Evolutionary conservation across 2,888 invertebrate genomes (phyloP).

Genomic region (Ligdia adustata): DNA sequence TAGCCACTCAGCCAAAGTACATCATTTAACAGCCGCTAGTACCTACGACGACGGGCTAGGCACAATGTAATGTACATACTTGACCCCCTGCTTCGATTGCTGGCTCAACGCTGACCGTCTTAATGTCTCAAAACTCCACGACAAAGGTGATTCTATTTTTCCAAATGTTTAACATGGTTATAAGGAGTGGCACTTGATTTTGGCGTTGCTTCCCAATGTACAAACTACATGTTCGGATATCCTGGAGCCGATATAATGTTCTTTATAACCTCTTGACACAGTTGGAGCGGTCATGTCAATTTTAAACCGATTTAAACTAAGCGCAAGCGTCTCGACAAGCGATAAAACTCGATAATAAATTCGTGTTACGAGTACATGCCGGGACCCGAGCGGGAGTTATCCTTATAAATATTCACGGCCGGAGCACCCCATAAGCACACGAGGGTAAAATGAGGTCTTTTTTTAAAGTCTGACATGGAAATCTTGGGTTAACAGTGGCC

Average conservation of each 20-base stretch:
- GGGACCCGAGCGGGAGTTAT: slow-evolving; percentile 40
- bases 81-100: too few relatives aligned
- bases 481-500: slow-evolving; percentile 39
- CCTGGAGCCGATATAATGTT: too few relatives aligned
- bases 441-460: slow-evolving; percentile 55
- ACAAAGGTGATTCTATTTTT: too few relatives aligned
- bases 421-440: slow-evolving; percentile 44
- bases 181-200: too few relatives aligned
- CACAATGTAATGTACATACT: too few relatives aligned
- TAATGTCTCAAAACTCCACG: too few relatives aligned
- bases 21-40: slow-evolving; percentile 19
- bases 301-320: slow-evolving; percentile 45
- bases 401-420: slow-evolving; percentile 69
- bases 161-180: too few relatives aligned
- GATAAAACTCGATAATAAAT: slow-evolving; percentile 58
- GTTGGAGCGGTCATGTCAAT: slow-evolving; percentile 33
- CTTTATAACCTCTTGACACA: slow-evolving; percentile 12
- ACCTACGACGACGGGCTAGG: too few relatives aligned
- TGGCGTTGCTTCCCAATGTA: too few relatives aligned
- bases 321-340: slow-evolving; percentile 37
- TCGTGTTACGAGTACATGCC: slow-evolving; percentile 46
- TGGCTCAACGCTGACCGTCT: too few relatives aligned
- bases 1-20: slow-evolving; percentile 26
- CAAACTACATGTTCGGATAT: too few relatives aligned
- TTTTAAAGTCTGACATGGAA: slow-evolving; percentile 44